A percentile compares a stretch with the other conserved stretches of the same genome.
Evolutionary conservation across 2,113 vertebrate species (phyloP).

Genomic region (Genyomyrus donnyi): DNA sequence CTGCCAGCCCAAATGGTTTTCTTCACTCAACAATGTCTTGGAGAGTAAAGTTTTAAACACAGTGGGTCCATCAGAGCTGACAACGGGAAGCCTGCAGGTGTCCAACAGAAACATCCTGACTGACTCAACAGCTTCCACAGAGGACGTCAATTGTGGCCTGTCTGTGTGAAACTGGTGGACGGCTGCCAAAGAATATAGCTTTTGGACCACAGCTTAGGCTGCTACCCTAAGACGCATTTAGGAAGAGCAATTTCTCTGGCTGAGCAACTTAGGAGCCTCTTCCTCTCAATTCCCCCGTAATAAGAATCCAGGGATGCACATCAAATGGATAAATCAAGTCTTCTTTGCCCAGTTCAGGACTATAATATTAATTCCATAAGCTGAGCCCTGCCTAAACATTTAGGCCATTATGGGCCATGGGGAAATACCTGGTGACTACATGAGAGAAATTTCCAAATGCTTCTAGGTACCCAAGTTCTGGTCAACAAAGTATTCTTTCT

Average conservation of each 20-base stretch:
- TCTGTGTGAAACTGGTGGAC: neutral
- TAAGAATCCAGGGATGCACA: neutral
- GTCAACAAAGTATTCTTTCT: neutral
- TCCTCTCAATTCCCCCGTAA: neutral
- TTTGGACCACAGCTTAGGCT: neutral
- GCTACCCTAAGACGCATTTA: neutral
- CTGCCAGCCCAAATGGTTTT: neutral
- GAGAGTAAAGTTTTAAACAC: neutral
- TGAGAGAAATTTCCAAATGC: neutral
- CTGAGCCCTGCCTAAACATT: neutral
- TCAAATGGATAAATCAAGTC: neutral
- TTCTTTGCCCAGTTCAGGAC: neutral
- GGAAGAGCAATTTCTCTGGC: neutral
- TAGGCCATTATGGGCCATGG: neutral
- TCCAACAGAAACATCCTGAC: conserved; percentile 6
- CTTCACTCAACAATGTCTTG: neutral
- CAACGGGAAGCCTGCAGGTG: neutral
- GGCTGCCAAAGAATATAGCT: neutral
- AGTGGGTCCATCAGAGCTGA: neutral
- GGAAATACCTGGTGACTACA: neutral
- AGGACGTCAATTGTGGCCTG: neutral
- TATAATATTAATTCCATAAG: neutral
- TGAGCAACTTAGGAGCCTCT: neutral
- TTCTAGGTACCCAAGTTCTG: neutral
- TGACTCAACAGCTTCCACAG: neutral